Conservation (phyloP, 2,797 vertebrate species). For the Enteromius viviparus region DNA sequence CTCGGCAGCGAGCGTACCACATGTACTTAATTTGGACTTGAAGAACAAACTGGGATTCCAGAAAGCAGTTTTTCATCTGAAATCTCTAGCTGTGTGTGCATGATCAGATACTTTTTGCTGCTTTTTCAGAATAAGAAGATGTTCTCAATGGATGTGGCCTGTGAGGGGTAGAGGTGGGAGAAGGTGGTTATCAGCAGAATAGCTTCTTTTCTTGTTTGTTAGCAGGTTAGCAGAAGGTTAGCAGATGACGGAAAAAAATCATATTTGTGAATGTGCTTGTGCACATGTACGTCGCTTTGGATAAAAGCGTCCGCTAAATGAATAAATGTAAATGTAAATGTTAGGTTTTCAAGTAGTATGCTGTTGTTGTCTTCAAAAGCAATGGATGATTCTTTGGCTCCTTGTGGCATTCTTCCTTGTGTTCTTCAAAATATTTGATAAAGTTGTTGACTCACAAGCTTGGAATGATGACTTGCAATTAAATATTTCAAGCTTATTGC, state of each 20-base stretch:
- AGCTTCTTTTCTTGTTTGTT: constrained; percentile 1
- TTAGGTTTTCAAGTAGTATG: constrained; percentile 11
- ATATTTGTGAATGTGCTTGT: background rate
- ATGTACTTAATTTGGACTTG: constrained; percentile 28
- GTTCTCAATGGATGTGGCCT: background rate
- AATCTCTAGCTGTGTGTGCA: background rate
- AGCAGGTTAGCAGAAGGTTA: constrained; percentile 5
- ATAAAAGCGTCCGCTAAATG: no score
- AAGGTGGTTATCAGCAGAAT: background rate
- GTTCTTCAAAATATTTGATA: constrained; percentile 69
- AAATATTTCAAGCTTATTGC: background rate
- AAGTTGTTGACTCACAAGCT: constrained; percentile 67
- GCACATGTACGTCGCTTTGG: no score
- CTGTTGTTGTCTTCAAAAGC: constrained; percentile 31
- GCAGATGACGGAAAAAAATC: background rate
- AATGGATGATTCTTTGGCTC: constrained; percentile 61
- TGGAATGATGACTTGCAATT: constrained; percentile 19
- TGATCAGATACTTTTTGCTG: background rate
- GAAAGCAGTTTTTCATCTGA: constrained; percentile 8
- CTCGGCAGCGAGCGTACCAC: constrained; percentile 14
- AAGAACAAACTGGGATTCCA: constrained; percentile 1
- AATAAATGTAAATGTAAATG: no score
- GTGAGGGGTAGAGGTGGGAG: background rate
- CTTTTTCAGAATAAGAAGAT: constrained; percentile 10
- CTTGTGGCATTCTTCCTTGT: constrained; percentile 71